phyloP scores from a whole-genome alignment of 1,140 invertebrate species.

The Drosophila sp. region DNA sequence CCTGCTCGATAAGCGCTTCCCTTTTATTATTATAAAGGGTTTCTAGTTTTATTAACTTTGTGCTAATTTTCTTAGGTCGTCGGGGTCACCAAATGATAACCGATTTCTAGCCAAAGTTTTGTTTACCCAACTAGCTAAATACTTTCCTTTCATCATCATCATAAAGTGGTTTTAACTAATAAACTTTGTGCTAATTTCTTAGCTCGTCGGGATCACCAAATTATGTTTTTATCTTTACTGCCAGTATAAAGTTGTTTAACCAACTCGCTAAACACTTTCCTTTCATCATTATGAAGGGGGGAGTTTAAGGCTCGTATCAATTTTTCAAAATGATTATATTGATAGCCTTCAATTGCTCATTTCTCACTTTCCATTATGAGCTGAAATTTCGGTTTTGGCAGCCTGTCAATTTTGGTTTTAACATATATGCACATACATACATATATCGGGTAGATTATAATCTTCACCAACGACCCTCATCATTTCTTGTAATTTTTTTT shows the following conservation, averaged over 20 bases:
- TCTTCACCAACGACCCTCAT: slow-evolving; percentile 20
- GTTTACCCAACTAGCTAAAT: no score
- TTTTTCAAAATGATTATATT: not conserved
- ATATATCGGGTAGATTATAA: not conserved
- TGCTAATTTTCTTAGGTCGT: not conserved
- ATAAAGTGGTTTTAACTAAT: no score
- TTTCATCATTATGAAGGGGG: not conserved
- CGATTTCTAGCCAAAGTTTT: no score
- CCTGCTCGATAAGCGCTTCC: no score
- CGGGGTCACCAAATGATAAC: not conserved
- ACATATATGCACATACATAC: not conserved
- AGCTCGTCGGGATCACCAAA: no score
- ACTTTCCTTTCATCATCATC: no score
- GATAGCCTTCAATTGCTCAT: not conserved
- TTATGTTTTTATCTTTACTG: no score
- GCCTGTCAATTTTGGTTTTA: slow-evolving; percentile 26
- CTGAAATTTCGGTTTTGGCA: not conserved
- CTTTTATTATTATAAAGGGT: no score
- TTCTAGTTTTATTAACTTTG: no score
- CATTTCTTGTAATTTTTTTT: slow-evolving; percentile 16
- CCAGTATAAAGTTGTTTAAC: no score
- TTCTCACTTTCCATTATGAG: slow-evolving; percentile 8
- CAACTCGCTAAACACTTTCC: not conserved
- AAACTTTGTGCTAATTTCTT: no score
- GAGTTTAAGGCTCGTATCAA: not conserved